Base-by-base conservation (phyloP, 2,888 invertebrate genomes). In the Acronicta aceris region DNA sequence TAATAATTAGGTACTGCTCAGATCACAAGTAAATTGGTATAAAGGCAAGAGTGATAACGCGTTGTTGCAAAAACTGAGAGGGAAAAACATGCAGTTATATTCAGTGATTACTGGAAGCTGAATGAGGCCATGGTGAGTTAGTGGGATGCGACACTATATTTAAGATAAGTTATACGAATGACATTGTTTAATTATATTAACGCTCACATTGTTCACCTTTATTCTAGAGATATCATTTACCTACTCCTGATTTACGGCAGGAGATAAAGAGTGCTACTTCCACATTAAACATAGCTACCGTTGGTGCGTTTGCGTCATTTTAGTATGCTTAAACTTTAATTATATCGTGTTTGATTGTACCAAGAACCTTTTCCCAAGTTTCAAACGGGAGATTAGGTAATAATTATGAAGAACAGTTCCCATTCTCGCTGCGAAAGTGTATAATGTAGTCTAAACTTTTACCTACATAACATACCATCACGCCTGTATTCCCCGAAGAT, bases 111-210 rank as follows among this genome's bases (percentile, higher is more conserved):
- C 60, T 74, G 66, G 62, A 59, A 72, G 57, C 41, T 57, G 6
- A 76, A 71, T 69, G 69, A 59, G 76, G 77, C 67, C 76, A 76
- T 45, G 78, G 76, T 25, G 15, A 70, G 40, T 58, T 16, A 40
- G 53, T 53, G 49, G 60, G 62, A 65, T 64, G 64, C 46, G 46
- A 59, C 40, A 65, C 55, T 52, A 33, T 51, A 68, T 74, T 62
- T 66, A 60, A 74, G 70, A 73, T 74, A 62, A 36, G 40, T 52
- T 41, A 33, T 51, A 62, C 62, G 48, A 62, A 49, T 68, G 56
- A 46, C 59, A 72, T 33, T 52, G 51, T 59, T 57, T 42, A 42
- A 52, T 46, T 65, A 57, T 40, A 8, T 65, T 46, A 16, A 36
- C 33, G 16, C 43, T 57, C 30, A 27, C 10, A 52, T 41, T 40